phyloP scores from a whole-genome alignment of 2,888 invertebrate genomes.

The Anarsia innoxiella region DNA sequence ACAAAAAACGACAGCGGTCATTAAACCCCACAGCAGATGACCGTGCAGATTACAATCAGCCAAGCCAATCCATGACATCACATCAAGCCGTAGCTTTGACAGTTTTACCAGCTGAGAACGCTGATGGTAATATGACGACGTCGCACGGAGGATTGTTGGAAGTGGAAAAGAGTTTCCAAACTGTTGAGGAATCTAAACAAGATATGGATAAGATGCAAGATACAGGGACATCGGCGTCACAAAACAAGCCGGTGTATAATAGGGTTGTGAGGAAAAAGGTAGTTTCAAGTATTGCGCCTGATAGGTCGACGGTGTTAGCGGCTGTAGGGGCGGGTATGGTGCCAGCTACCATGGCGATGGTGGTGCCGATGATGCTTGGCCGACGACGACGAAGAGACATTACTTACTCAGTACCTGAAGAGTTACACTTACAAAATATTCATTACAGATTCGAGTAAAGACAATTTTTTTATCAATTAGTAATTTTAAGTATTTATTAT shows the following conservation, averaged over 20 bases:
- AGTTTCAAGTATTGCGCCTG: conserved; percentile 50
- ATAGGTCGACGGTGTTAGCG: conserved; percentile 79
- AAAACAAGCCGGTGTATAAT: conserved; percentile 42
- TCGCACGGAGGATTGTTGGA: conserved; percentile 85
- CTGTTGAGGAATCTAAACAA: conserved; percentile 77
- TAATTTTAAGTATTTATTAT: conserved; percentile 1
- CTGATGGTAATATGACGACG: conserved; percentile 76
- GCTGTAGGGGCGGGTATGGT: conserved; percentile 87
- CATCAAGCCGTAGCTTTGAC: conserved; percentile 78
- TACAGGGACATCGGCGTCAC: conserved; percentile 40
- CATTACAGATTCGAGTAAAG: conserved; percentile 30
- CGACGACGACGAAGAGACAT: conserved; percentile 46
- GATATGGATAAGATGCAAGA: conserved; percentile 57
- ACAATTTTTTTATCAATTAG: conserved; percentile 1
- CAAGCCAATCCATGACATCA: conserved; percentile 45
- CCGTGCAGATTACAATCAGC: conserved; percentile 29
- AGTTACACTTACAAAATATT: conserved; percentile 34
- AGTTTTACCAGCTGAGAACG: conserved; percentile 82
- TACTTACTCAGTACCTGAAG: conserved; percentile 16
- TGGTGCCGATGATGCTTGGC: conserved; percentile 85
- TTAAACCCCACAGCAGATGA: conserved; percentile 39
- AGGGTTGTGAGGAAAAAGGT: conserved; percentile 48
- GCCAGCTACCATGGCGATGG: conserved; percentile 87
- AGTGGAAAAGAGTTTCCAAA: conserved; percentile 82
- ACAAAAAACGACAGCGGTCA: conserved; percentile 65